Evolutionary conservation across 2,113 vertebrate species (phyloP), one percentile per base, ranked within the genome.

Genomic region (Peromyscus polionotus): DNA sequence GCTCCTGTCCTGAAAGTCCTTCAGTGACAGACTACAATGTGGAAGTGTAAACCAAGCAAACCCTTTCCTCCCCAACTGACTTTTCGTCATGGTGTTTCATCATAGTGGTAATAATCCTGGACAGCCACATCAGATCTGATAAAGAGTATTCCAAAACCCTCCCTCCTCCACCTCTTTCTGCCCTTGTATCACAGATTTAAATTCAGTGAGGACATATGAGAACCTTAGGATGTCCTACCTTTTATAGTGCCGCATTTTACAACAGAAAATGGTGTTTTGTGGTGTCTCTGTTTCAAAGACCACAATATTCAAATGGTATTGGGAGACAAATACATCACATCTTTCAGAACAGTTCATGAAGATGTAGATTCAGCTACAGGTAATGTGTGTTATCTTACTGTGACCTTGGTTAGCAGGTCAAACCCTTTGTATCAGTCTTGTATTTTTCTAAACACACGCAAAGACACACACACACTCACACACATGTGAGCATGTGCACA

Each of bases 101-200:
- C 42, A 48, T 17, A 14, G 1, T 16, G 26, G 42, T 48, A 77
- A 13, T 48, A 48, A 31, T 13, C 7, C 1, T 48, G 45, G 13
- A 48, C 5, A 31, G 24, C 73, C 75, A 28, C 45, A 45, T 76
- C 22, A 45, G 4, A 31, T 31, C 42, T 77, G 51, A 1, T 54
- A 54, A 14, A 54, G n/a, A 70, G n/a, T 57, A 1, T 36, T 0
- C 0, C 4, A 33, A 22, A 80, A 42, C 0, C 13, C 4, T 8
- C 0, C 1, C 28, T 86, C 5, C 6, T 61, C 19, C 26, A 70
- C 28, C 4, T 10, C 36, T 45, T 17, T 22, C 13, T 36, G 1
- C 12, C 61, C 1, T 31, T 2, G 4, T 48, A 48, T 48, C 42
- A 26, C 75, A 77, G 28, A 77, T 48, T 77, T 48, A 16, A 77